A percentile compares a stretch with the other conserved stretches of the same genome.
Evolutionary conservation across 2,797 vertebrate species (phyloP).

Genomic region (Peromyscus attwateri): DNA sequence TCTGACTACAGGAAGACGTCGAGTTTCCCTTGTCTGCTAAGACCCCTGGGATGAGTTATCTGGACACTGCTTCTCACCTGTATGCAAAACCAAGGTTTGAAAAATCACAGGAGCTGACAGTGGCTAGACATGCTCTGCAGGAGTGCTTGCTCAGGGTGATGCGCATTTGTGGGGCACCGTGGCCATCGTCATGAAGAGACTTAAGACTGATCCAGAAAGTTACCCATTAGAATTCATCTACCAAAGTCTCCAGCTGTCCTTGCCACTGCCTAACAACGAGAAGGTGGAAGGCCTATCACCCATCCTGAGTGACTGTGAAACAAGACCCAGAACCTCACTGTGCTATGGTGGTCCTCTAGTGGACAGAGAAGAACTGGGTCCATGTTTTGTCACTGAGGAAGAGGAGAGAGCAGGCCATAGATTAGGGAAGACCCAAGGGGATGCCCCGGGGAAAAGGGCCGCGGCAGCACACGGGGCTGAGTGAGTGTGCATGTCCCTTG

Average conservation of each 20-base stretch:
- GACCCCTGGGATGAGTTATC: background rate
- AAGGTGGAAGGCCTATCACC: background rate
- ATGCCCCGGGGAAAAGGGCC: background rate
- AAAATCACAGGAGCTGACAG: background rate
- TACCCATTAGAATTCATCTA: fast-evolving
- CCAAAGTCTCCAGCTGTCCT: too few species aligned
- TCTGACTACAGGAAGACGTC: background rate
- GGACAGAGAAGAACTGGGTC: background rate
- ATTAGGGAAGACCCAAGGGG: background rate
- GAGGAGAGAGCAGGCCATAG: background rate
- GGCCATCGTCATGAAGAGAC: background rate
- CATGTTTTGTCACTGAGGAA: background rate
- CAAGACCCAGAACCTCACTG: too few species aligned
- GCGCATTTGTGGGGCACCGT: too few species aligned
- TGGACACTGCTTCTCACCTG: background rate
- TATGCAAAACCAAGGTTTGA: background rate
- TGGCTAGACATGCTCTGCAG: too few species aligned
- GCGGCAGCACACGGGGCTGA: background rate
- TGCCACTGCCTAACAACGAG: fast-evolving
- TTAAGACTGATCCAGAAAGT: background rate
- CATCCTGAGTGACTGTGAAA: background rate
- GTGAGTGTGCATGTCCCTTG: too few species aligned
- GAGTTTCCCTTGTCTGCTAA: background rate
- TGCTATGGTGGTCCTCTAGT: background rate
- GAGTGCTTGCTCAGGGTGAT: fast-evolving